phyloP scores from a whole-genome alignment of 2,888 invertebrate species.

The Timandra comae region DNA sequence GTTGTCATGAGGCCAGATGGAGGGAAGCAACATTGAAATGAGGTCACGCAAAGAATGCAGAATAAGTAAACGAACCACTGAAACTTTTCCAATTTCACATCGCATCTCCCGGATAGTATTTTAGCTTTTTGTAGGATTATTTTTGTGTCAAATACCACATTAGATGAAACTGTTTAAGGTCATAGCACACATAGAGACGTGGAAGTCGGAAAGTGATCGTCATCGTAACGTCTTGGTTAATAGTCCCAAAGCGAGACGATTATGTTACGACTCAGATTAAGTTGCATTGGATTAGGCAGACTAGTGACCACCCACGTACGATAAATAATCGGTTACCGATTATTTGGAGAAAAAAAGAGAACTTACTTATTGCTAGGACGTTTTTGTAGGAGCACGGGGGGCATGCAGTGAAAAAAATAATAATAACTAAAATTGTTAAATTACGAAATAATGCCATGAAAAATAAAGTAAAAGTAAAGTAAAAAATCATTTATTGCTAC shows the following conservation, averaged over 20 bases:
- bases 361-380: no score
- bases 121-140: constrained; percentile 34
- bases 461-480: neutral
- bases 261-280: no score
- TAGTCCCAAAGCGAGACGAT: no score
- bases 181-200: no score
- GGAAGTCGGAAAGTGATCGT: no score
- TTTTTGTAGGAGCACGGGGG: neutral
- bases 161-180: constrained; percentile 15
- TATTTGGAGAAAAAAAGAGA: no score
- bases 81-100: constrained; percentile 48
- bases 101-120: constrained; percentile 35
- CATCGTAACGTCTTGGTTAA: no score
- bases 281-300: no score
- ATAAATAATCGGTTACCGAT: neutral
- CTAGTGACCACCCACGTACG: no score
- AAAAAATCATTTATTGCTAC: no score
- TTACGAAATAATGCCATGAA: neutral
- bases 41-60: constrained; percentile 25
- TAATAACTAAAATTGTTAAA: neutral
- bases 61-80: constrained; percentile 18
- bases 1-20: no score
- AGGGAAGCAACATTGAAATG: constrained; percentile 16
- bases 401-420: neutral
- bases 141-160: constrained; percentile 30